A percentile compares a stretch with the other conserved stretches of the same genome.
Evolutionary conservation across 2,113 vertebrate genomes (phyloP).

Genomic region (Corythaixoides concolor): DNA sequence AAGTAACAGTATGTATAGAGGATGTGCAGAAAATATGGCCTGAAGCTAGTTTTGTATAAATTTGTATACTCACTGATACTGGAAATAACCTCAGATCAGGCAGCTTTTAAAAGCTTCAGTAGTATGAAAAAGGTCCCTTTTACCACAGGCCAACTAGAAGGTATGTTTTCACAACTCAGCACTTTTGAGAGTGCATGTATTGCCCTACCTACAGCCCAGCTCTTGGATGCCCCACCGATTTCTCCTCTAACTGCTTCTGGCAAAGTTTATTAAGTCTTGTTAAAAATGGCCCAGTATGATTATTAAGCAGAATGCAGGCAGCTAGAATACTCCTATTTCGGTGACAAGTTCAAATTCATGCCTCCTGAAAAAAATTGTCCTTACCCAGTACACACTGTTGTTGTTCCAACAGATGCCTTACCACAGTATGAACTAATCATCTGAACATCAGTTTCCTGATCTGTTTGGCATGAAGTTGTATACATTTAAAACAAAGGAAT

Average conservation of each 20-base stretch:
- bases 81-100: not conserved
- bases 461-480: not conserved
- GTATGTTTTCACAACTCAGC: not conserved
- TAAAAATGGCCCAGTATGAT: not conserved
- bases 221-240: not conserved
- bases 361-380: not conserved
- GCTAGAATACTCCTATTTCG: not conserved
- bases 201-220: not conserved
- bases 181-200: not conserved
- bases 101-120: not conserved
- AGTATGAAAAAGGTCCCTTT: not conserved
- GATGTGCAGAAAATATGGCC: not conserved
- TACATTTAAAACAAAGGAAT: not conserved
- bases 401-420: not conserved
- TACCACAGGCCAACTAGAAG: not conserved
- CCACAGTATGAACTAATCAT: accelerated
- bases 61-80: not conserved
- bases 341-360: not conserved
- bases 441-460: not conserved
- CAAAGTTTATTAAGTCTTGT: not conserved
- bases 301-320: not conserved
- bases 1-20: not conserved
- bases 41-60: not conserved
- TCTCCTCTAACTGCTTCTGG: not conserved
- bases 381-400: not conserved